A percentile compares a stretch with the other conserved stretches of the same genome.
Evolutionary conservation across 1,140 invertebrate species (phyloP).

Genomic region (Coelopa frigida): DNA sequence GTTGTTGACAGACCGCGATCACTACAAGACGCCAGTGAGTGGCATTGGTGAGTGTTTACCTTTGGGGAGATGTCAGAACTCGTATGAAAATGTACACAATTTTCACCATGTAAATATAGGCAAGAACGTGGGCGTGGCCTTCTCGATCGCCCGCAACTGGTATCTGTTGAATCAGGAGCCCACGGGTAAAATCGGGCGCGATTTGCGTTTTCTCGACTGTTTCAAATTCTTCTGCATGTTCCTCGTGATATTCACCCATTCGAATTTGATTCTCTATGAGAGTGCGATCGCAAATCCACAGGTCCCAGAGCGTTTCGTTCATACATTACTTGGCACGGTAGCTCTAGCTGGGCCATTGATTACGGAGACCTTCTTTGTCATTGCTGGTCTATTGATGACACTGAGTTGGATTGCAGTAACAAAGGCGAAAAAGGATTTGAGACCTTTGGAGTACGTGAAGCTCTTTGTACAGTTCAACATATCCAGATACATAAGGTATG

Average conservation of each 20-base stretch:
- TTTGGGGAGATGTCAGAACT: background rate
- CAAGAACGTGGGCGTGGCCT: constrained; percentile 26
- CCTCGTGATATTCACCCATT: constrained; percentile 39
- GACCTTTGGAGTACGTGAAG: constrained; percentile 17
- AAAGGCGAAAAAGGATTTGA: constrained; percentile 18
- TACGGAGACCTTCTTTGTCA: constrained; percentile 50
- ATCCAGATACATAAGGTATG: constrained; percentile 48
- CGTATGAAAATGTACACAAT: background rate
- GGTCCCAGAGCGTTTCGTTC: constrained; percentile 32
- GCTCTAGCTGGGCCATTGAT: constrained; percentile 49
- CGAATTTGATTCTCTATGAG: constrained; percentile 36
- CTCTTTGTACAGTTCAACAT: constrained; percentile 41
- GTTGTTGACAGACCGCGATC: constrained; percentile 35
- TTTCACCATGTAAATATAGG: background rate
- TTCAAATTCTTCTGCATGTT: constrained; percentile 43
- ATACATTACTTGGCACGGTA: constrained; percentile 29
- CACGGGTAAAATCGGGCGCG: constrained; percentile 30
- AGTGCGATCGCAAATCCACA: constrained; percentile 35
- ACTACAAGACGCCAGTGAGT: constrained; percentile 29
- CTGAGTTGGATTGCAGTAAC: constrained; percentile 46
- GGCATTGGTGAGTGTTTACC: constrained; percentile 16
- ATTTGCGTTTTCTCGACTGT: constrained; percentile 38
- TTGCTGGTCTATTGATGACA: constrained; percentile 49
- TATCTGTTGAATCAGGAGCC: constrained; percentile 36
- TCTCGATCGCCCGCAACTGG: constrained; percentile 40